Evolutionary conservation across 2,797 vertebrate genomes (phyloP).

Genomic region (Morelia viridis): DNA sequence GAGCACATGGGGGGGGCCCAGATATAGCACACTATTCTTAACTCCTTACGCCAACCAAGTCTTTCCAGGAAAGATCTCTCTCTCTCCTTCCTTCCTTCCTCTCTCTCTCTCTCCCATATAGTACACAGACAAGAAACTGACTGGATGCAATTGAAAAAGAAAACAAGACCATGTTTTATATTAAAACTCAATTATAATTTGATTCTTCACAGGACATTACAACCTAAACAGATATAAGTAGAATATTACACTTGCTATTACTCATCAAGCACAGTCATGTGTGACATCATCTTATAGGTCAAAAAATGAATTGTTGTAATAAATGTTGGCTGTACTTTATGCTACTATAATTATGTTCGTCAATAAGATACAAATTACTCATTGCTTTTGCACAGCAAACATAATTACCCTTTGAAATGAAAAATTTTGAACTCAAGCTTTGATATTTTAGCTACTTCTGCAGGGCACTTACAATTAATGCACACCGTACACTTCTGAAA

Average conservation of each 20-base stretch:
- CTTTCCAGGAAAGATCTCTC: background rate
- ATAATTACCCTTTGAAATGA: background rate
- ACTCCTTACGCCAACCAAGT: fast-evolving
- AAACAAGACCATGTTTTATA: background rate
- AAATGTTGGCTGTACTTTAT: background rate
- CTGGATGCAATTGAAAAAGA: background rate
- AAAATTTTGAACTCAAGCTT: background rate
- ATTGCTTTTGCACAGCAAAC: background rate
- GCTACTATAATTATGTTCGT: background rate
- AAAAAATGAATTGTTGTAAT: background rate
- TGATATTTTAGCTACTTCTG: background rate
- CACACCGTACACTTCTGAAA: background rate
- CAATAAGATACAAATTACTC: background rate
- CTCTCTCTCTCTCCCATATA: background rate
- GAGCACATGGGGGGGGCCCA: background rate
- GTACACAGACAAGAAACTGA: background rate
- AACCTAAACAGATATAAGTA: background rate
- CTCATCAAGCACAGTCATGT: background rate
- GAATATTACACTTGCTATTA: background rate
- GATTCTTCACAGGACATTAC: background rate
- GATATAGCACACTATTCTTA: background rate
- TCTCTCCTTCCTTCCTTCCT: background rate
- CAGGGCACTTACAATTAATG: background rate
- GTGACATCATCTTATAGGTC: background rate
- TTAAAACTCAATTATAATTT: background rate